phyloP scores from a whole-genome alignment of 2,113 vertebrate genomes.

The Gymnorhina tibicen region DNA sequence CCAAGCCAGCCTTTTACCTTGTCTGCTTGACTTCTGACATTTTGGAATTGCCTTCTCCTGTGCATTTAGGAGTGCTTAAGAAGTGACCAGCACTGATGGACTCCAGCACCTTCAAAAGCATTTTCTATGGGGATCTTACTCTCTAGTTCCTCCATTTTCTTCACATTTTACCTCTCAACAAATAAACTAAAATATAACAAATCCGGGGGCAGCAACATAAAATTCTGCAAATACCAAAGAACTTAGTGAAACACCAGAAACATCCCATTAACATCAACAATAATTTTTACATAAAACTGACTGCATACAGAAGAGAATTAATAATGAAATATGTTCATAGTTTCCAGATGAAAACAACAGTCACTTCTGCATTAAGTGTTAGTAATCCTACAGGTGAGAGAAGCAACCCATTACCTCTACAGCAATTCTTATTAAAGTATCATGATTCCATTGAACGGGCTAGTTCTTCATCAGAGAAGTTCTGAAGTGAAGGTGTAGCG shows the following conservation, averaged over 20 bases:
- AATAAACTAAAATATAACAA: neutral
- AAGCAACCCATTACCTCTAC: neutral
- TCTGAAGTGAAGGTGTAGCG: no score
- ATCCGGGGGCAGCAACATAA: neutral
- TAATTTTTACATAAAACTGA: neutral
- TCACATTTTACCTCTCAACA: neutral
- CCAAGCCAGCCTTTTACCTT: neutral
- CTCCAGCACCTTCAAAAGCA: neutral
- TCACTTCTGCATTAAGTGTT: neutral
- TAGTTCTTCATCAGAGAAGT: neutral
- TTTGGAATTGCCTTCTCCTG: neutral
- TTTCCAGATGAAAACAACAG: neutral
- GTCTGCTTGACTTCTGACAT: neutral
- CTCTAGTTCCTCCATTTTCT: neutral
- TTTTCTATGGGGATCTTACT: neutral
- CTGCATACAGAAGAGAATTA: neutral
- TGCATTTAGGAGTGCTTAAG: neutral
- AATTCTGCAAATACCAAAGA: neutral
- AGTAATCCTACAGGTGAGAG: neutral
- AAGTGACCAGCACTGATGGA: neutral
- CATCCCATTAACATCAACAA: neutral
- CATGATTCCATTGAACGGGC: neutral
- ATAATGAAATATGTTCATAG: neutral
- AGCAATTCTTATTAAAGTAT: neutral
- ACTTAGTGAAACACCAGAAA: neutral